Base-by-base conservation (phyloP, 2,113 vertebrate species). In the Zosterops pallidus region DNA sequence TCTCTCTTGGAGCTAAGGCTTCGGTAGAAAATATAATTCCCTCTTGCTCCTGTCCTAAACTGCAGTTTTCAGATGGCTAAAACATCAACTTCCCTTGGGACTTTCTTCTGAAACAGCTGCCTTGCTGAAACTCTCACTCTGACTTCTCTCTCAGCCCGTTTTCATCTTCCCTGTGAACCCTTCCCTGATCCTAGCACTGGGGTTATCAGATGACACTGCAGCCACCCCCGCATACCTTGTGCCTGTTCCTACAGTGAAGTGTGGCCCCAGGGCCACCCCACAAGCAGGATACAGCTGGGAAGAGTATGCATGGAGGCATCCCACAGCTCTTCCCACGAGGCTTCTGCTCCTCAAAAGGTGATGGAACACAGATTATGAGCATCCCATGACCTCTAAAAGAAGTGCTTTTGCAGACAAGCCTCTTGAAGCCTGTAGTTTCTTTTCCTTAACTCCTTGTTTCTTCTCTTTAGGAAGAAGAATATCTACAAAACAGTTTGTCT, bases 401-500 rank as follows among this genome's bases (percentile, higher is more conserved):
- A 55, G 5, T 90, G 39, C 44, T 63, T 86, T 83, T 62, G 28
- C 55, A 86, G 68, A 53, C 10, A 69, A 88, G 14, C 42, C 2
- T 67, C 55, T 72, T 2, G 0, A 6, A 55, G 35, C 28, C 41
- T 26, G 23, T n/a, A 35, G 23, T 63, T 92, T 79, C 52, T 22
- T 92, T 46, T 62, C 63, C 16, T 72, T 74, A 67, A 77, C 20
- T 0, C 24, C 6, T 28, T 33, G 12, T 91, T 42, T 93, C 12
- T 2, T 49, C 11, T 50, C 60, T 68, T 62, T 80, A 99, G 99
- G 98, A 98, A 97, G 97, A 99, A 97, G 90, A 98, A 95, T 86
- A 68, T 99, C 75, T 99, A 97, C 97, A 99, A 98, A 97, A 98
- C 97, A 2, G 79, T 97, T 69, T 97, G 97, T 78, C 94, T 99